Conservation (phyloP, 2,113 vertebrate species). For the Sinocyclocheilus anshuiensis region DNA sequence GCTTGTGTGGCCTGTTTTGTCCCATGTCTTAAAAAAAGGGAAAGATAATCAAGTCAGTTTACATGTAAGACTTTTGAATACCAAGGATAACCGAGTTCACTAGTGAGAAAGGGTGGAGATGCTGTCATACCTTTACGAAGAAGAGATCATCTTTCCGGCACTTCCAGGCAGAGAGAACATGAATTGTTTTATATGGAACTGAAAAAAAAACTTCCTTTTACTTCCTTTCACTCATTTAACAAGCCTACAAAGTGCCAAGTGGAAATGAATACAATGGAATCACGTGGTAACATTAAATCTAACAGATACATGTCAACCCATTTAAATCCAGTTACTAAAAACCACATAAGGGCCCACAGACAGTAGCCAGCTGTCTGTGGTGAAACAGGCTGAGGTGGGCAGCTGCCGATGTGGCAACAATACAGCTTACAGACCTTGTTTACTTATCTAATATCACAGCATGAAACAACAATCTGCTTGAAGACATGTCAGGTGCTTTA, state of each 20-base stretch:
- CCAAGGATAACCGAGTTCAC: not conserved
- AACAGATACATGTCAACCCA: not conserved
- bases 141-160: not conserved
- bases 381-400: not conserved
- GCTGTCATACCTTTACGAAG: not conserved
- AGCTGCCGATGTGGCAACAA: not conserved
- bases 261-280: not conserved
- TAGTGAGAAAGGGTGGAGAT: not conserved
- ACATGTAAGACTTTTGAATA: not conserved
- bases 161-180: not conserved
- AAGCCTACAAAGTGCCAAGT: not conserved
- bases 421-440: not conserved
- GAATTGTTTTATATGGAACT: not conserved
- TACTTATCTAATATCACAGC: too few species aligned
- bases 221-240: not conserved
- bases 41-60: not conserved
- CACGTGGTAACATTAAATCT: not conserved
- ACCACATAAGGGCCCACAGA: not conserved
- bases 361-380: not conserved
- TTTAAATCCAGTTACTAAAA: not conserved
- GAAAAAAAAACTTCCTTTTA: not conserved
- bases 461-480: too few species aligned
- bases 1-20: too few species aligned
- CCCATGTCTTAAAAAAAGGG: too few species aligned
- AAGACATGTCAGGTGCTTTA: too few species aligned